Evolutionary conservation across 37 sponge, comb jelly and placozoan species (phyloP).

Genomic region (Chondrosia reniformis): DNA sequence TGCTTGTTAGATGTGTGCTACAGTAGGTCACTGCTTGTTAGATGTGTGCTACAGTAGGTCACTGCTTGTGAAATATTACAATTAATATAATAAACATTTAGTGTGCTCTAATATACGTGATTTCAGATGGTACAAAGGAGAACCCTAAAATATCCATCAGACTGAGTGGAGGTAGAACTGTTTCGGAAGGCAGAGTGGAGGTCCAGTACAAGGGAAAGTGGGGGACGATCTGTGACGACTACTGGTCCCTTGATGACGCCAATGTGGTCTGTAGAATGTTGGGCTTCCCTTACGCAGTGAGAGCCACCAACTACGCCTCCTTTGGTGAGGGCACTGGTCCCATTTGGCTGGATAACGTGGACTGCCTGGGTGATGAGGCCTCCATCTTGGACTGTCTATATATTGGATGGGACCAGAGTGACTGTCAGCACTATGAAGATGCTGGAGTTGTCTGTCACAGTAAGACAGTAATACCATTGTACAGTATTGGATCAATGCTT

Average conservation of each 20-base stretch:
- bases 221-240: constrained; percentile 43
- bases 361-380: neutral
- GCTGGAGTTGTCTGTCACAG: constrained; percentile 57
- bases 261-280: constrained; percentile 37
- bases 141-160: neutral
- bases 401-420: constrained; percentile 5
- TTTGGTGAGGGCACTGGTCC: neutral
- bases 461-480: too few relatives aligned
- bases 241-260: constrained; percentile 32
- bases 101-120: too few relatives aligned
- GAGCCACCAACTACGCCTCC: constrained; percentile 9
- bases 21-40: too few relatives aligned
- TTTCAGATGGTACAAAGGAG: neutral
- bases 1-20: too few relatives aligned
- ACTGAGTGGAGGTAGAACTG: constrained; percentile 11
- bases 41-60: too few relatives aligned
- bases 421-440: constrained; percentile 35
- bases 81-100: too few relatives aligned
- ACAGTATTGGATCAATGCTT: too few relatives aligned
- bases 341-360: constrained; percentile 16
- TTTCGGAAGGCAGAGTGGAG: constrained; percentile 44
- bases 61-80: too few relatives aligned
- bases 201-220: constrained; percentile 19
- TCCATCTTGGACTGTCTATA: neutral
- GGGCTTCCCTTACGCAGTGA: constrained; percentile 21